Conservation (phyloP, 2,113 vertebrate species). For the Poicephalus meyeri region DNA sequence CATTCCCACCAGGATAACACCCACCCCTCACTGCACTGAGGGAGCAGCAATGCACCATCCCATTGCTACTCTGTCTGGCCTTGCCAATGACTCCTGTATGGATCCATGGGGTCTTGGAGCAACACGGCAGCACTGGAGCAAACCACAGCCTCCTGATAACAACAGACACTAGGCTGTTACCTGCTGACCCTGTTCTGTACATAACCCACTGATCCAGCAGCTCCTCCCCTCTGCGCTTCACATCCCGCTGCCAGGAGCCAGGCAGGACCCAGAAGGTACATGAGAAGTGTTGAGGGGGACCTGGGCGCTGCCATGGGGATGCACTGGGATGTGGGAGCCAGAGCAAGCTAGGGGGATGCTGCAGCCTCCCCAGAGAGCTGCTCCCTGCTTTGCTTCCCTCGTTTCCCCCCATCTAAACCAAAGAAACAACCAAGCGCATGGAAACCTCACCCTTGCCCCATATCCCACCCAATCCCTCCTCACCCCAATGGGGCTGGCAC, state of each 20-base stretch:
- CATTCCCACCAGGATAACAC: neutral
- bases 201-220: neutral
- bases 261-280: neutral
- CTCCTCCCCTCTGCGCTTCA: neutral
- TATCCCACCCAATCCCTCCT: neutral
- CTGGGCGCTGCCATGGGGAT: neutral
- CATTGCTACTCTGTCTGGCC: accelerated
- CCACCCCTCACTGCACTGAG: neutral
- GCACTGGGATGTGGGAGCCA: neutral
- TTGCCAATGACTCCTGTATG: accelerated
- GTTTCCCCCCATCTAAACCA: constrained; percentile 4
- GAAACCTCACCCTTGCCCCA: neutral
- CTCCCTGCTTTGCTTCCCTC: neutral
- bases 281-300: accelerated
- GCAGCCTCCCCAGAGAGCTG: neutral
- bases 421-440: neutral
- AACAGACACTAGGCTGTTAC: neutral
- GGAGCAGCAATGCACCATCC: neutral
- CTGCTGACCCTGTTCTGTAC: neutral
- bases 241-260: neutral
- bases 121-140: accelerated
- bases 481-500: accelerated
- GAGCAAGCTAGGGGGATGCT: neutral
- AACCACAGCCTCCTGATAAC: accelerated
- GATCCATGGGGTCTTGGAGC: neutral